Base-by-base conservation (phyloP, 2,888 invertebrate species). In the Linnaemya tessellans region DNA sequence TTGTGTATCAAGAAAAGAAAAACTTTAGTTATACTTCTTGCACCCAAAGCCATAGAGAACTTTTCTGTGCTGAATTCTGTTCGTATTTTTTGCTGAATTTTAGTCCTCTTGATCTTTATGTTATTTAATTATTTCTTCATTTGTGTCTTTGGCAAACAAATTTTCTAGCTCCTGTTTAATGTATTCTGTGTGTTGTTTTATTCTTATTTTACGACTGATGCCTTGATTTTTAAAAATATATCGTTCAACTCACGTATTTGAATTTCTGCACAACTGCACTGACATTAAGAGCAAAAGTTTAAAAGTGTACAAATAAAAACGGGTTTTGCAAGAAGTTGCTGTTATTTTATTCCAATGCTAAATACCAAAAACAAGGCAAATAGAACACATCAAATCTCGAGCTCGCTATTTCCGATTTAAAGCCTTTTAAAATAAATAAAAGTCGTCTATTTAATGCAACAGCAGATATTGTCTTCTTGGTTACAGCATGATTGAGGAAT, bases 171-270 rank as follows among this genome's bases (percentile, higher is more conserved):
- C 64, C 43, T 20, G n/a, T 62, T 81, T 67, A 74, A 74, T 71
- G 60, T 67, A 60, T 41, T 74, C 58, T 58, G 10, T 49, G 35
- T 67, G 22, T 22, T 51, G 46, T 70, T 30, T 15, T 62, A 62
- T 62, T 41, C 8, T 64, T 46, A 2, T 65, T 46, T 30, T 71
- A 51, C 58, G 71, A 49, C 49, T 20, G 51, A 46, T 62, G 68
- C 58, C 46, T 25, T 74, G 20, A 56, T 41, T 41, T 41, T 43
- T 49, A 56, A 84, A 56, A 80, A 81, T 84, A 73, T 79, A 62
- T 43, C 58, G 81, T 85, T 85, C 84, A 74, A 74, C 81, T 85
- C 84, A 85, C 81, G 84, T 85, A 81, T 81, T 79, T 64, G 60
- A 74, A 70, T 74, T 81, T 85, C 64, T 78, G 81, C 84, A 85